These are phyloP conservation scores for Drosophila siamana DNA, from an alignment of 2,888 invertebrate genomes.

Conservation along the genomic window DNA sequence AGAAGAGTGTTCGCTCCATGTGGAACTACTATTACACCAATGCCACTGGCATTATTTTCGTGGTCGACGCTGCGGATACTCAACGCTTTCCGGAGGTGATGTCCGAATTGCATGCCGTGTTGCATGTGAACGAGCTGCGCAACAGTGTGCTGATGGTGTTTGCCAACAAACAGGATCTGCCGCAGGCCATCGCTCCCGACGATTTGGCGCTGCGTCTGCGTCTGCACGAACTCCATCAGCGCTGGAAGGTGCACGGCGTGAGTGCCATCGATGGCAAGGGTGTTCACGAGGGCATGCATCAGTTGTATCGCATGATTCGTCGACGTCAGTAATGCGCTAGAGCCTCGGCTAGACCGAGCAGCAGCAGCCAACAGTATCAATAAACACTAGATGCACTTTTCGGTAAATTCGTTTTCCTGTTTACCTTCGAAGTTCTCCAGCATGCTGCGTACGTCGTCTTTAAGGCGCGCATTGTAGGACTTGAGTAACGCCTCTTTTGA, in stretches of 20 bases:
- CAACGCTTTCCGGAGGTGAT: slow-evolving; percentile 66
- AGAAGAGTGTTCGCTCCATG: slow-evolving; percentile 73
- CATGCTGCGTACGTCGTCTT: slow-evolving; percentile 99
- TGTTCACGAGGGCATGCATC: slow-evolving; percentile 38
- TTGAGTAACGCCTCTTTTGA: slow-evolving; percentile 97
- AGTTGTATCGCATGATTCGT: slow-evolving; percentile 42
- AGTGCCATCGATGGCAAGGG: slow-evolving; percentile 33
- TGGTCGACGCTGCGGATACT: slow-evolving; percentile 75
- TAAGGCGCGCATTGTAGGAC: slow-evolving; percentile 96
- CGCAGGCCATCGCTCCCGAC: slow-evolving; percentile 58
- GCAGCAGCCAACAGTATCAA: too few species aligned
- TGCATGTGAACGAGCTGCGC: slow-evolving; percentile 64
- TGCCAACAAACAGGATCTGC: slow-evolving; percentile 82
- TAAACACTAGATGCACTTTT: too few species aligned
- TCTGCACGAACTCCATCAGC: slow-evolving; percentile 32
- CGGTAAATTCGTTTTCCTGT: too few species aligned
- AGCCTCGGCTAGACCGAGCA: too few species aligned
- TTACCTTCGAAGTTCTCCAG: slow-evolving; percentile 97
- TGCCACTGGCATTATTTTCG: slow-evolving; percentile 76
- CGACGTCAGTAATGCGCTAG: slow-evolving; percentile 6
- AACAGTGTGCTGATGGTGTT: slow-evolving; percentile 71
- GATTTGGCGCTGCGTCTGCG: slow-evolving; percentile 30
- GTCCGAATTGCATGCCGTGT: slow-evolving; percentile 67
- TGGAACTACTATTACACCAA: slow-evolving; percentile 81
- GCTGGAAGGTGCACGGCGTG: slow-evolving; percentile 42